Evolutionary conservation across 2,113 vertebrate species (phyloP).

Genomic region (Puffinus mauretanicus): DNA sequence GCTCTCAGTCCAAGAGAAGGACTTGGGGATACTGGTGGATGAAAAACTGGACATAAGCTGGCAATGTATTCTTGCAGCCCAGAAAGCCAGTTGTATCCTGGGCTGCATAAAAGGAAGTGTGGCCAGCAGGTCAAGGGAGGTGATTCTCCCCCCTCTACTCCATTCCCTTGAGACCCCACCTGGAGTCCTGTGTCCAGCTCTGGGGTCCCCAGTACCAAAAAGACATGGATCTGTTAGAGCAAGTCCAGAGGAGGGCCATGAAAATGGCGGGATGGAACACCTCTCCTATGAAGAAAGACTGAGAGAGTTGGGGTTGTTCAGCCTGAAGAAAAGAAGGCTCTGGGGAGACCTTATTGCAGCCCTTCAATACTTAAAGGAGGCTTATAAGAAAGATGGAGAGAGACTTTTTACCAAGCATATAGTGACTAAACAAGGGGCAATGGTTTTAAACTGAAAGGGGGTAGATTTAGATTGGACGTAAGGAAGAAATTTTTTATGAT

Average conservation of each 20-base stretch:
- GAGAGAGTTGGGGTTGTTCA: no score
- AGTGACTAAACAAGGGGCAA: not conserved
- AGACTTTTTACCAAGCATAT: not conserved
- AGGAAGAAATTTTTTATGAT: not conserved
- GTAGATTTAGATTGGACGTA: not conserved
- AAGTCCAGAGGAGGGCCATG: no score
- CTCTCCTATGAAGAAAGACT: no score
- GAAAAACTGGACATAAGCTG: not conserved
- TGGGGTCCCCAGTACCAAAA: no score
- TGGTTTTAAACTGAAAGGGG: not conserved
- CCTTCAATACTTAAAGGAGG: no score
- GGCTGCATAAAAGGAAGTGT: rapidly evolving
- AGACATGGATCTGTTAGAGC: no score
- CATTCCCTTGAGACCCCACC: rapidly evolving
- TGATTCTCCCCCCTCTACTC: not conserved
- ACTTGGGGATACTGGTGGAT: not conserved
- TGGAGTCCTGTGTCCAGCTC: no score
- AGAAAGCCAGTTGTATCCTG: not conserved
- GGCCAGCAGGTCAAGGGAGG: not conserved
- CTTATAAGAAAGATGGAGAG: no score
- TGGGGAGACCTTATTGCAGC: no score
- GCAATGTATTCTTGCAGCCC: not conserved
- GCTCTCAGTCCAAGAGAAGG: not conserved
- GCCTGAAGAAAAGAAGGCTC: no score
- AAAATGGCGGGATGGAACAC: no score